These are phyloP conservation scores for Poeciliopsis presidionis DNA, from an alignment of 2,797 vertebrate genomes.

Conservation along the genomic window DNA sequence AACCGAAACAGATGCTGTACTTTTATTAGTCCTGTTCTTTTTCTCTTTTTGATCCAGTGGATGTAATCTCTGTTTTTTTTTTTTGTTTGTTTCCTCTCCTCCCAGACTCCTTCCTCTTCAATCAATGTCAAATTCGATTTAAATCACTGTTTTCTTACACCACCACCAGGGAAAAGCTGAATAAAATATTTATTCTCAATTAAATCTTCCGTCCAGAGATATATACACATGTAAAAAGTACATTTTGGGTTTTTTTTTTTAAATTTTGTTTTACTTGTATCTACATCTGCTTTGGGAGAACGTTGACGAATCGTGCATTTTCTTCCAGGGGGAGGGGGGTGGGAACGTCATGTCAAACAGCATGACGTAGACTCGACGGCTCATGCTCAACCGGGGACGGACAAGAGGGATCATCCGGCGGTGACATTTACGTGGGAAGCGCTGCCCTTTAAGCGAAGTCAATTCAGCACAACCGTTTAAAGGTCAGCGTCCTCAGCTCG, in stretches of 20 bases:
- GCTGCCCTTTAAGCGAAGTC: conserved; percentile 75
- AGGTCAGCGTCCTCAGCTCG: conserved; percentile 69
- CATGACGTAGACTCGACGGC: conserved; percentile 37
- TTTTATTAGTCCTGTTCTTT: not conserved
- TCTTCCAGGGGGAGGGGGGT: not conserved
- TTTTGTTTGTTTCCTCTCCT: not conserved
- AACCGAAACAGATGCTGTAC: no score
- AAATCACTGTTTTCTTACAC: conserved; percentile 22
- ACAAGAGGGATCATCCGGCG: conserved; percentile 56
- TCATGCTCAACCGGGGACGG: conserved; percentile 53
- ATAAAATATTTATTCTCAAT: conserved; percentile 39
- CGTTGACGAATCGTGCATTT: not conserved
- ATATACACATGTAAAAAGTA: not conserved
- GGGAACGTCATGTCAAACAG: conserved; percentile 21
- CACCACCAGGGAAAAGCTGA: conserved; percentile 7
- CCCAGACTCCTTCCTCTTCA: conserved; percentile 21
- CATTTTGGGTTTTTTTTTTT: not conserved
- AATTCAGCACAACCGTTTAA: conserved; percentile 69
- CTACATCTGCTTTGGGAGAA: not conserved
- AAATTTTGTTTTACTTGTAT: not conserved
- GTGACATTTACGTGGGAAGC: conserved; percentile 72
- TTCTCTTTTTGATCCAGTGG: not conserved
- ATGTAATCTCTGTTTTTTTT: not conserved
- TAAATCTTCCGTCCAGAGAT: conserved; percentile 26
- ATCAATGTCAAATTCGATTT: conserved; percentile 26